Percentiles rank a stretch among this genome's conserved stretches.
Evolutionary conservation across 2,113 vertebrate species (phyloP).

Genomic region (Bambusicola thoracicus): DNA sequence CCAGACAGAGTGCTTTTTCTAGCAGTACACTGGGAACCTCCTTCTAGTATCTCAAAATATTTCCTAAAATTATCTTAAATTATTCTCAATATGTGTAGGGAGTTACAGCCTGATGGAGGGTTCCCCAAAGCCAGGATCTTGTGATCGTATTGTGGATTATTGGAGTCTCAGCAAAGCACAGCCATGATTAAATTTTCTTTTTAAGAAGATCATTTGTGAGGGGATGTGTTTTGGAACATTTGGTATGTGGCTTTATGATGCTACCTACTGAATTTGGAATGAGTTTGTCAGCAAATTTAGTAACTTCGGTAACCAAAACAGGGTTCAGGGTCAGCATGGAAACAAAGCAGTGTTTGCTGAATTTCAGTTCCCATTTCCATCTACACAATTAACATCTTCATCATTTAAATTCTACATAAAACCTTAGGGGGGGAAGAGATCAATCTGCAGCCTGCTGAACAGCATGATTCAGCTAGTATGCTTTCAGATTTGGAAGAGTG

Average conservation of each 20-base stretch:
- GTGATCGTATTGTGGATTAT: accelerated
- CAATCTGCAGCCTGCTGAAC: background rate
- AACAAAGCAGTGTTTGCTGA: background rate
- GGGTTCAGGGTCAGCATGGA: background rate
- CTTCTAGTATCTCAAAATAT: background rate
- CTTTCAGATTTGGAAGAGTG: background rate
- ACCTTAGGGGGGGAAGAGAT: background rate
- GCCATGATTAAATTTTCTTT: background rate
- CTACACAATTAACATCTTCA: background rate
- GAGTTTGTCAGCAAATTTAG: background rate
- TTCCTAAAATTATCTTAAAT: background rate
- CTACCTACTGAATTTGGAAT: background rate
- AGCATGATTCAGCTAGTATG: background rate
- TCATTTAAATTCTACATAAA: background rate
- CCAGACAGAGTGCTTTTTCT: background rate
- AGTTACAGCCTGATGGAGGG: background rate
- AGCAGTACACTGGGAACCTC: background rate
- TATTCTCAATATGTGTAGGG: background rate
- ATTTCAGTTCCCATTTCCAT: background rate
- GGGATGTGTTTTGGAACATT: background rate
- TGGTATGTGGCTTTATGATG: background rate
- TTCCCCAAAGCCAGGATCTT: accelerated
- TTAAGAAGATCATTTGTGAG: background rate
- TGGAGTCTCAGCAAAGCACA: background rate
- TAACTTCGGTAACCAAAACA: background rate